Base-by-base conservation (phyloP, 2,113 vertebrate genomes). In the Montifringilla adamsi region DNA sequence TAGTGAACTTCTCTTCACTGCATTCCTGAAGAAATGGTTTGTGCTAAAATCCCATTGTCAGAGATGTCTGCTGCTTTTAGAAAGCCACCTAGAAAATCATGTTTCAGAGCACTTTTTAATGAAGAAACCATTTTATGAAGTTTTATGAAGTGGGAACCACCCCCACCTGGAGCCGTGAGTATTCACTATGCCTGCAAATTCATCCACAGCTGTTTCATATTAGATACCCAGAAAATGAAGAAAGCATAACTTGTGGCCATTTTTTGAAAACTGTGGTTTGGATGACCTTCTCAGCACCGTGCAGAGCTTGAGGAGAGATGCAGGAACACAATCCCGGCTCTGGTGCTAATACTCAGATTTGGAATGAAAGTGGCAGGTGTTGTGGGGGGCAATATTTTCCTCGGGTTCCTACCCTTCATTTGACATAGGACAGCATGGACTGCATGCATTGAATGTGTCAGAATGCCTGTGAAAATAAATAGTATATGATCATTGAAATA, bases 181-280 rank as follows among this genome's bases (percentile, higher is more conserved):
- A 15, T 58, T 94, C 49, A 30, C 35, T 68, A 31, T 0, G 26
- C 55, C 43, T 92, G 37, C 46, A 77, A 77, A 62, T 80, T 69
- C 76, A 62, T 83, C 58, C 70, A 50, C 73, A 87, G 59, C 68
- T 95, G 68, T 89, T 94, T 86, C 8, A 9, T 62, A 56, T 95
- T 92, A 89, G 55, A 76, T 77, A 86, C n/a, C 26, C 72, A 67
- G 76, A 87, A 88, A 93, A 90, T 63, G 56, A 85, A 66, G 70
- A 85, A 86, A 56, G 24, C 62, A 49, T 60, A 86, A 67, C 46
- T 90, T 58, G 85, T 79, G 75, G 66, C 44, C 23, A 47, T 24
- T 59, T 70, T 70, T 76, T 60, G 58, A 68, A 93, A 85, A 47
- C 30, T 56, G 64, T 78, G 83, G 44, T 85, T 94, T 93, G 79